Base-by-base conservation (phyloP, 2,113 vertebrate genomes). In the Saguinus midas region DNA sequence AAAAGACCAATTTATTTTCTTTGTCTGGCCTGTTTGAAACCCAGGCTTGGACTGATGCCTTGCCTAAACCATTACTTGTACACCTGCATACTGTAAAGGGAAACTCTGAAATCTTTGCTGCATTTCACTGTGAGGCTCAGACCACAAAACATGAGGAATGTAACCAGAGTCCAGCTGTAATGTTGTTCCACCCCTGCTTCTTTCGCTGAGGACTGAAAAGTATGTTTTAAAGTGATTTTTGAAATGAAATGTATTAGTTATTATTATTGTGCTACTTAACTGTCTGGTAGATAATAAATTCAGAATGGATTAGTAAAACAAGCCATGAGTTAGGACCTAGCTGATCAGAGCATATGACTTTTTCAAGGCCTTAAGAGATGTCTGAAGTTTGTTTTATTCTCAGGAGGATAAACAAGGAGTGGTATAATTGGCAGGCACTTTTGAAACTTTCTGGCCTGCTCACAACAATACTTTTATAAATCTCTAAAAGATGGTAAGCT, bases 121-220 rank as follows among this genome's bases (percentile, higher is more conserved):
- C 96, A 43, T 80, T 92, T 97, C 68, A 17, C 92, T 97, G 94
- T 85, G 92, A 85, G 96, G n/a, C 70, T 87, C 91, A 83, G 90
- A 82, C 66, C 68, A 32, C 90, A 94, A 66, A 96, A 90, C 70
- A 93, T 4, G 1, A 79, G 88, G 96, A 97, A 81, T 58, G 82
- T 68, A 79, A 1, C 5, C 2, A 75, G 73, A 93, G 48, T 55
- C 61, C 91, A 92, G 87, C 87, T 85, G 58, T 29, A 89, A 0
- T 5, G 1, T 75, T 48, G 85, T 9, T 78, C 57, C 12, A 13
- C 29, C 11, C 43, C 82, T 21, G 20, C 90, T 84, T 90, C 52
- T 96, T 94, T 96, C 64, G 92, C 40, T 64, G 58, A 91, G 37
- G n/a, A 80, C 96, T 68, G 55, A 86, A 83, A 90, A 96, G 75